Base-by-base conservation (phyloP, 2,888 invertebrate genomes). In the Megalurothrips usitatus region DNA sequence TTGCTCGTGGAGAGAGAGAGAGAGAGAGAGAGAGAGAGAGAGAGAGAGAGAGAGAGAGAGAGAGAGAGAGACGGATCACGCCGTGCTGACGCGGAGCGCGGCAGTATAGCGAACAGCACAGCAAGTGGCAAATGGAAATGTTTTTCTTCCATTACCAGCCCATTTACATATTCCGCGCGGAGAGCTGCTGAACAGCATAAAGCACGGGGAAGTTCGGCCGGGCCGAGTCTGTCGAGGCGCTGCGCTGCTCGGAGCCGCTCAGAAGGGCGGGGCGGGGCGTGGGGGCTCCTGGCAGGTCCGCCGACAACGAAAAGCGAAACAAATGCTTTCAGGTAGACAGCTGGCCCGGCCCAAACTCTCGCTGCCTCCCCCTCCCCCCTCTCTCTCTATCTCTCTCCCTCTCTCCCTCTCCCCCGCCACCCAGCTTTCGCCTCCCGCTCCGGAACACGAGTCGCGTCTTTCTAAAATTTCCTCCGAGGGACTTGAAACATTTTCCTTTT, bases 71-170 rank as follows among this genome's bases (percentile, higher is more conserved):
- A 43, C 34, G 34, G 34, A 43, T 43, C 34, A 43, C 34, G 34
- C 34, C 34, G 3, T 43, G 34, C 34, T 43, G 34, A 43, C 34
- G 34, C 34, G 34, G 6, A 2, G 34, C 34, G 34, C 34, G 34
- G 34, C 34, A 43, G 34, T 43, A 43, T 43, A 43, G 34, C 34
- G 34, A 43, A 43, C 68, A 75, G 68, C n/a, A 75, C 68, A 23
- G 34, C 68, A 75, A 75, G 68, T 75, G 23, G 68, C 68, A 75
- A 75, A 75, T 75, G 68, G 68, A 75, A 75, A 75, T 75, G 68
- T 75, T 75, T 75, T 75, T 75, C 68, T 75, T 75, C 68, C 68
- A 75, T 75, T 75, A 75, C 68, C 68, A 75, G 68, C 68, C 68
- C 68, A 75, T 75, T 75, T 75, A 75, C 68, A 75, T 75, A 75